phyloP scores from a whole-genome alignment of 2,888 invertebrate species.

The Oscheius myriophilus region DNA sequence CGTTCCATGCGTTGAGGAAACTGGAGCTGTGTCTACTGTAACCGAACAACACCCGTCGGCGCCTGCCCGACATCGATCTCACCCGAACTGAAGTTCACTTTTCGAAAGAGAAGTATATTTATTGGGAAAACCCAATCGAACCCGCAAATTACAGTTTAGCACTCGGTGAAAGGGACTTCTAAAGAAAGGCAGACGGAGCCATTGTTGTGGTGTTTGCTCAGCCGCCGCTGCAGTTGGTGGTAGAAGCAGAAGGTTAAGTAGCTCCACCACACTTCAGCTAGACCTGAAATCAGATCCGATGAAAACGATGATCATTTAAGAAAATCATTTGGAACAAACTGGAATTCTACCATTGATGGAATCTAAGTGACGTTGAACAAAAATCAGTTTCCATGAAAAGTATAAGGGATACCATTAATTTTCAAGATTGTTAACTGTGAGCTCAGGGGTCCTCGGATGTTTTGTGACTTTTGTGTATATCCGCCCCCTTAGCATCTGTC shows the following conservation, averaged over 20 bases:
- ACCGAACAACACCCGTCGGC: slow-evolving; percentile 9
- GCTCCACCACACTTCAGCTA: slow-evolving; percentile 53
- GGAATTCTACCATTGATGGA: neutral
- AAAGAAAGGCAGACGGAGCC: slow-evolving; percentile 4
- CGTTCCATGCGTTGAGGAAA: slow-evolving; percentile 25
- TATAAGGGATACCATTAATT: no score
- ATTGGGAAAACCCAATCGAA: neutral
- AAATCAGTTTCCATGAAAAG: no score
- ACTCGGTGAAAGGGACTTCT: slow-evolving; percentile 18
- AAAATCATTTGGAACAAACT: neutral
- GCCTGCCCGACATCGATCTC: slow-evolving; percentile 23
- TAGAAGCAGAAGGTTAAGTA: slow-evolving; percentile 44
- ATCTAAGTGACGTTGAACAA: neutral
- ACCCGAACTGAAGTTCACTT: neutral
- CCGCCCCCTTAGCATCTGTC: no score
- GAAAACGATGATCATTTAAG: neutral
- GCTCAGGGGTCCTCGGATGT: no score
- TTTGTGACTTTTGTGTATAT: no score
- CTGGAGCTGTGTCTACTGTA: slow-evolving; percentile 23
- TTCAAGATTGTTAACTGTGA: no score
- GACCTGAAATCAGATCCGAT: slow-evolving; percentile 25
- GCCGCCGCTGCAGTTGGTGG: slow-evolving; percentile 31
- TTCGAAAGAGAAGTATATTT: slow-evolving; percentile 1
- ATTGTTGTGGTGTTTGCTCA: slow-evolving; percentile 7
- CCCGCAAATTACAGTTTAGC: slow-evolving; percentile 12